phyloP scores from a whole-genome alignment of 2,888 invertebrate genomes.

The Malthinus seriepunctatus region DNA sequence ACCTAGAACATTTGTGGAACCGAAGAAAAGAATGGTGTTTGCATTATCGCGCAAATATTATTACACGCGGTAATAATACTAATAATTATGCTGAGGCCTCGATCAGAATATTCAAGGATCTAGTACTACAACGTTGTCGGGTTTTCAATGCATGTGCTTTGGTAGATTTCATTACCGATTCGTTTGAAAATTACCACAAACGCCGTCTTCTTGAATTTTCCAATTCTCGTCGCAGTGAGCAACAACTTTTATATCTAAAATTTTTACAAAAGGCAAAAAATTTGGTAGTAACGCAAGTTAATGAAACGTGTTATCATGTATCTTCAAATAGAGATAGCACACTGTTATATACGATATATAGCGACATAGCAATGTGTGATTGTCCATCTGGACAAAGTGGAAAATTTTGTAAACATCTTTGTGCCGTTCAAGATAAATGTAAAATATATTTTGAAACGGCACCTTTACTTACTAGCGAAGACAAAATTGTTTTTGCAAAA shows the following conservation, averaged over 20 bases:
- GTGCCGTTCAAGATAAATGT: background rate
- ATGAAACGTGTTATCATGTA: background rate
- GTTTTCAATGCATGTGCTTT: constrained; percentile 5
- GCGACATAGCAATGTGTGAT: constrained; percentile 4
- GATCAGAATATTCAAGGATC: constrained; percentile 33
- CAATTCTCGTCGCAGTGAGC: background rate
- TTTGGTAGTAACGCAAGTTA: background rate
- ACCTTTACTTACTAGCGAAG: background rate
- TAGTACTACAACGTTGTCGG: constrained; percentile 29
- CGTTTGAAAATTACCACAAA: constrained; percentile 5
- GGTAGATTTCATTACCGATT: background rate
- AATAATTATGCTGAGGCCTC: constrained; percentile 28
- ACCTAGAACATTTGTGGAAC: background rate
- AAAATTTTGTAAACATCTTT: constrained; percentile 9
- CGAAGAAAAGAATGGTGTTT: background rate
- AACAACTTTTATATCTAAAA: background rate
- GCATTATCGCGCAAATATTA: constrained; percentile 28
- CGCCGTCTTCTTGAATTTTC: background rate
- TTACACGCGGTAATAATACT: no score
- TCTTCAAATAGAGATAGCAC: background rate
- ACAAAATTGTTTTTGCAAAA: background rate
- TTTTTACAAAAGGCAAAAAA: constrained; percentile 5
- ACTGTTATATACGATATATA: background rate
- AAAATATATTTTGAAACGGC: background rate
- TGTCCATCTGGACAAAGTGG: constrained; percentile 8